Base-by-base conservation (phyloP, 1,140 invertebrate genomes). In the Drosophila orena region DNA sequence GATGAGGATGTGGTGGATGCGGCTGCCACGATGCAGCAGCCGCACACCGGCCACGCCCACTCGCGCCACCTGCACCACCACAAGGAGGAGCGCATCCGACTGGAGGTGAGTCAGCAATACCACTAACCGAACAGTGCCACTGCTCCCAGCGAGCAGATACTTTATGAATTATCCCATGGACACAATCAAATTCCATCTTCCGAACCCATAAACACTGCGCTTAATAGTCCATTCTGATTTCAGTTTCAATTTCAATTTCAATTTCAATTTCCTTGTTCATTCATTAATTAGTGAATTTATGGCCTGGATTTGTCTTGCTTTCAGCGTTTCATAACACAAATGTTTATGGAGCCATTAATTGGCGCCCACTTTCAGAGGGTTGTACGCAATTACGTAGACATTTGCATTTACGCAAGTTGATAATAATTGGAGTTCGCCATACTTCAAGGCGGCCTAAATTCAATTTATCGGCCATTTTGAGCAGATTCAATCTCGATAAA, bases 11-110 rank as follows among this genome's bases (percentile, higher is more conserved):
- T 79, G 53, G 79, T 88, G 7, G 83, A 88, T 62, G 84, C 79
- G 7, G 78, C 85, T 42, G 76, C 75, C 10, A 58, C 77, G 7
- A 66, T 81, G 66, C 68, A 78, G 37, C 68, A 42, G 44, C 78
- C 61, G 7, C 74, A 54, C 35, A 47, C 34, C 61, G 43, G 46
- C 44, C 55, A 62, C 58, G 40, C 57, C 75, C 59, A 65, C 79
- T 85, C 84, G 27, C 77, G 85, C 14, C 85, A 90, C 77, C 72
- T 84, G 76, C 84, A 89, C 60, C 85, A 89, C 44, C 69, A 84
- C 72, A 84, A 90, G 44, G 91, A 91, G 65, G 91, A 92, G 42
- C 91, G 91, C 50, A 92, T 92, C 43, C 88, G 88, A 12, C 54
- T 92, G 71, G 91, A 92, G 88, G 91, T 92, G 69, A 90, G 88